phyloP scores from a whole-genome alignment of 2,888 invertebrate genomes.

The Drosophila neotestacea region DNA sequence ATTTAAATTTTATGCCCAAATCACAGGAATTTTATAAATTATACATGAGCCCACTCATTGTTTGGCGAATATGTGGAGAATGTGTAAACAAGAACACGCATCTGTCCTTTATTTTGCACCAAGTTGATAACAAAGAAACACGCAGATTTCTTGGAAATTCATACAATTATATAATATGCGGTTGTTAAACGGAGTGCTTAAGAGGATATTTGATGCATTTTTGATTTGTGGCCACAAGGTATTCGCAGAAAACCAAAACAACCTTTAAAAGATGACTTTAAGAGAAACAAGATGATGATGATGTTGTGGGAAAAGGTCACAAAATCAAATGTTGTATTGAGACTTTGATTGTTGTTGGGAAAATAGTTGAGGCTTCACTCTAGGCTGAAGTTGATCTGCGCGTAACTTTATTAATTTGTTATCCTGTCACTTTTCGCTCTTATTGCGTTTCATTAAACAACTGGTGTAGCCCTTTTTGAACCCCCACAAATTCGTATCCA shows the following conservation, averaged over 20 bases:
- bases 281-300: background rate
- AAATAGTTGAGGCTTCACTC: constrained; percentile 32
- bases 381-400: constrained; percentile 51
- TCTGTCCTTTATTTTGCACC: background rate
- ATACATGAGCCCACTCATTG: no score
- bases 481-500: background rate
- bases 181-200: background rate
- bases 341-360: constrained; percentile 10
- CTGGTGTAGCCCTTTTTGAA: constrained; percentile 27
- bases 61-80: background rate
- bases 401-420: constrained; percentile 78
- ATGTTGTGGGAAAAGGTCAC: background rate
- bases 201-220: constrained; percentile 6
- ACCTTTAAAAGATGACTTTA: background rate
- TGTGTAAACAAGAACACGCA: background rate
- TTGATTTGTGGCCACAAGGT: constrained; percentile 5
- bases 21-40: background rate
- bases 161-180: background rate
- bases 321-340: constrained; percentile 19
- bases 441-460: constrained; percentile 59
- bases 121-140: background rate
- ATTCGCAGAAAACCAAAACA: background rate
- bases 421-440: constrained; percentile 73
- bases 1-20: background rate
- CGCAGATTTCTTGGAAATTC: background rate